phyloP scores from a whole-genome alignment of 2,113 vertebrate genomes.

The Mesocricetus auratus region DNA sequence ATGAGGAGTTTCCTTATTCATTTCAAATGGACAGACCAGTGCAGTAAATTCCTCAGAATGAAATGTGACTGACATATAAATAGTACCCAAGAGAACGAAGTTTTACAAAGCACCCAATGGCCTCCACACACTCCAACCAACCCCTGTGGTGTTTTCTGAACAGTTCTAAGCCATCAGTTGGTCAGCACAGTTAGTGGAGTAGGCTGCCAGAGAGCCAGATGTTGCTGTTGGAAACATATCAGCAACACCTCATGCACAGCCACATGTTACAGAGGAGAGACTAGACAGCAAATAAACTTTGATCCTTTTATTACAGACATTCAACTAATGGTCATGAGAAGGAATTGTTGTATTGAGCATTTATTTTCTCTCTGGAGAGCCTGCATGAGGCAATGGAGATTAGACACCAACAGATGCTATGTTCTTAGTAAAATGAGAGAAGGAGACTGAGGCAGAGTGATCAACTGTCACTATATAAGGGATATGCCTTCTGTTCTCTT shows the following conservation, averaged over 20 bases:
- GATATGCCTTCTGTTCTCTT: conserved; percentile 43
- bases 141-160: conserved; percentile 52
- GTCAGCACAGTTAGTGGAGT: conserved; percentile 75
- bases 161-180: conserved; percentile 70
- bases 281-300: conserved; percentile 62
- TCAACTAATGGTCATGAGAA: conserved; percentile 56
- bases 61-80: conserved; percentile 78
- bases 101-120: conserved; percentile 31
- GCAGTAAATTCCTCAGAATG: conserved; percentile 74
- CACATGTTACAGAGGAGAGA: conserved; percentile 55
- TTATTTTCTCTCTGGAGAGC: background rate
- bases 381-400: background rate
- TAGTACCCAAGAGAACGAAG: conserved; percentile 62
- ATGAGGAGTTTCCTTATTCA: conserved; percentile 73
- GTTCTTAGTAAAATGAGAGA: conserved; percentile 52
- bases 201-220: conserved; percentile 77
- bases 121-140: conserved; percentile 56
- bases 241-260: conserved; percentile 55
- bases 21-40: conserved; percentile 71
- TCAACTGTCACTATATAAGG: background rate
- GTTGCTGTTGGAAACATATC: conserved; percentile 76
- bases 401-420: conserved; percentile 23
- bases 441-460: conserved; percentile 35
- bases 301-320: conserved; percentile 57
- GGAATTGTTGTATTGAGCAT: background rate